A percentile compares a stretch with the other conserved stretches of the same genome.
Evolutionary conservation across 2,888 invertebrate genomes (phyloP).

Genomic region (Cylloceria caligata): DNA sequence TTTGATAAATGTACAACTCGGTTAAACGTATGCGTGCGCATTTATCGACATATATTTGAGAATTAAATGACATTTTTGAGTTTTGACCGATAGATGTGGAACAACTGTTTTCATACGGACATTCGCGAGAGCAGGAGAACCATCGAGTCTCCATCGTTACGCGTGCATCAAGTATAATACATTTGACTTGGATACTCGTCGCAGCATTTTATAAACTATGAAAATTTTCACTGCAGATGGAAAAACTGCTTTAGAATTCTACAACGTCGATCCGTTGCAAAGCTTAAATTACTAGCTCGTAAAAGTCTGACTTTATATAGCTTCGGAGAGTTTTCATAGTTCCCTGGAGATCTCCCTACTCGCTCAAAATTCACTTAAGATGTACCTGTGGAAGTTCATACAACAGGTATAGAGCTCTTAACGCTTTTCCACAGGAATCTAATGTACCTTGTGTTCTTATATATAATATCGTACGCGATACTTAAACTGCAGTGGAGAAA

Average conservation of each 20-base stretch:
- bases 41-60: too few species aligned
- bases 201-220: too few species aligned
- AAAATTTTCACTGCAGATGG: too few species aligned
- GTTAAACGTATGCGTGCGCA: too few species aligned
- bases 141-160: too few species aligned
- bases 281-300: constrained; percentile 65
- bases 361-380: constrained; percentile 50
- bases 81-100: too few species aligned
- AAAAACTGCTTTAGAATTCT: constrained; percentile 44
- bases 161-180: too few species aligned
- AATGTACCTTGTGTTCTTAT: neutral
- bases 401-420: neutral
- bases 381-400: constrained; percentile 31
- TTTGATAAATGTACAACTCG: too few species aligned
- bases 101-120: too few species aligned
- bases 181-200: too few species aligned
- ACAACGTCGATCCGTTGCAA: constrained; percentile 55
- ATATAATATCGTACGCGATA: neutral
- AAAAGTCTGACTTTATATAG: constrained; percentile 56
- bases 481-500: neutral
- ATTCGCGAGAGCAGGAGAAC: too few species aligned
- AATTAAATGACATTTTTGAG: too few species aligned
- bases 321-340: constrained; percentile 34
- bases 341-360: neutral
- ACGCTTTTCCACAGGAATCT: constrained; percentile 20